These are phyloP conservation scores for Orchestes rusci DNA, from an alignment of 2,888 invertebrate genomes.

Conservation along the genomic window DNA sequence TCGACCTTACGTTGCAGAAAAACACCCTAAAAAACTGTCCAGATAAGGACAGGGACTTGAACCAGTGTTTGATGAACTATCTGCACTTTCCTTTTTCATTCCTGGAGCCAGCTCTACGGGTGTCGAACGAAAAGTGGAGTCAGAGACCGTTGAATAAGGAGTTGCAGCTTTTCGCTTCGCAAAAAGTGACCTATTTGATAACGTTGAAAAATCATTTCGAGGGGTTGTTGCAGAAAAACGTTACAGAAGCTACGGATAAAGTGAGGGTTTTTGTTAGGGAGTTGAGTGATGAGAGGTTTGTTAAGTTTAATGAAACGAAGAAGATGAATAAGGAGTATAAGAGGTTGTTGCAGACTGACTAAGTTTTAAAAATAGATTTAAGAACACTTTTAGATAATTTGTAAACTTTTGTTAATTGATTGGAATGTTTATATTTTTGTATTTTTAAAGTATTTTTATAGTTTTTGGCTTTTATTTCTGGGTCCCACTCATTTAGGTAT, in stretches of 20 bases:
- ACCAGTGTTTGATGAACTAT: constrained; percentile 28
- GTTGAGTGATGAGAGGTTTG: constrained; percentile 13
- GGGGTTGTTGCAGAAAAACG: constrained; percentile 23
- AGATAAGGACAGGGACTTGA: constrained; percentile 17
- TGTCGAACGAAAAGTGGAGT: constrained; percentile 25
- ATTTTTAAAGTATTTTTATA: too few relatives aligned
- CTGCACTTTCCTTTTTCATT: constrained; percentile 27
- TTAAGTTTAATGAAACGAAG: background rate
- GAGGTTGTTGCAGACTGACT: too few relatives aligned
- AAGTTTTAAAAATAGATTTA: too few relatives aligned
- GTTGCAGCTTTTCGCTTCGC: constrained; percentile 26
- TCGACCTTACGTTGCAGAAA: constrained; percentile 29
- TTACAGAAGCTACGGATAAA: constrained; percentile 24
- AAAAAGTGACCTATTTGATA: constrained; percentile 28
- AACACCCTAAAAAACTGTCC: constrained; percentile 16
- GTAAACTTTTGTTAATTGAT: too few relatives aligned
- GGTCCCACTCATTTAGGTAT: too few relatives aligned
- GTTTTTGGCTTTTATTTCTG: too few relatives aligned
- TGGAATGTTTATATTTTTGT: too few relatives aligned
- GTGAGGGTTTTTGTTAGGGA: constrained; percentile 26
- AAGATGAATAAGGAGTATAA: background rate
- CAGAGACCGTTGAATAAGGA: constrained; percentile 27
- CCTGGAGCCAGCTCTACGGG: constrained; percentile 23
- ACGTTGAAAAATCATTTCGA: constrained; percentile 27
- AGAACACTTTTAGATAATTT: too few relatives aligned